Evolutionary conservation across 2,797 vertebrate species (phyloP).

Genomic region (Aphelocoma californica): DNA sequence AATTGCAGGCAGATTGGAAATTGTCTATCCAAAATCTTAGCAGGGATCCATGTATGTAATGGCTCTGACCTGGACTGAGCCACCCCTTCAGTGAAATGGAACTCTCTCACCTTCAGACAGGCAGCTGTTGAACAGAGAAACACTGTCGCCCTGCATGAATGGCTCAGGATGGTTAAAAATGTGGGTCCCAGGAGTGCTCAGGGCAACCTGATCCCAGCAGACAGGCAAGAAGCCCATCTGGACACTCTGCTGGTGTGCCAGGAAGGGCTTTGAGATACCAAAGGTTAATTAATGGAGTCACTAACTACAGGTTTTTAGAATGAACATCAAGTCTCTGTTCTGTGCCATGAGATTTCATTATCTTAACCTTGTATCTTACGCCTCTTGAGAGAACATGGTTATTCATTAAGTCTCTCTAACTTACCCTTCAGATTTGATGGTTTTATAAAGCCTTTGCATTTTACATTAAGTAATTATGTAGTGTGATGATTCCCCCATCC

Average conservation of each 20-base stretch:
- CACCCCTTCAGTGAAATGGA: neutral
- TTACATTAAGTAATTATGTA: neutral
- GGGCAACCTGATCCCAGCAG: neutral
- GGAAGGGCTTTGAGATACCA: neutral
- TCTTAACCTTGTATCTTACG: neutral
- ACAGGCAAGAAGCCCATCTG: neutral
- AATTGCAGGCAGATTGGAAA: neutral
- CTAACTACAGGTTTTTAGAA: neutral
- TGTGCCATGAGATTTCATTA: neutral
- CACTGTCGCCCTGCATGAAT: rapidly evolving
- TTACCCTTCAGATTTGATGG: neutral
- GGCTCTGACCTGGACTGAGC: neutral
- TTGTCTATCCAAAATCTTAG: neutral
- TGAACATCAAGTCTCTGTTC: neutral
- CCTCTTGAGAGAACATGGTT: neutral
- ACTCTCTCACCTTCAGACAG: neutral
- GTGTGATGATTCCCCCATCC: neutral
- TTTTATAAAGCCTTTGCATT: neutral
- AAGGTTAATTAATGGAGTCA: neutral
- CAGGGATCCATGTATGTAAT: neutral
- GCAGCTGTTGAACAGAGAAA: neutral
- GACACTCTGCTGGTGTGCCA: neutral
- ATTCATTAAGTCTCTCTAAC: neutral
- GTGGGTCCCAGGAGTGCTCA: rapidly evolving
- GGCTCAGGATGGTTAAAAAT: neutral